These are phyloP conservation scores for Pluvianellus socialis DNA, from an alignment of 2,113 vertebrate genomes.

Conservation along the genomic window DNA sequence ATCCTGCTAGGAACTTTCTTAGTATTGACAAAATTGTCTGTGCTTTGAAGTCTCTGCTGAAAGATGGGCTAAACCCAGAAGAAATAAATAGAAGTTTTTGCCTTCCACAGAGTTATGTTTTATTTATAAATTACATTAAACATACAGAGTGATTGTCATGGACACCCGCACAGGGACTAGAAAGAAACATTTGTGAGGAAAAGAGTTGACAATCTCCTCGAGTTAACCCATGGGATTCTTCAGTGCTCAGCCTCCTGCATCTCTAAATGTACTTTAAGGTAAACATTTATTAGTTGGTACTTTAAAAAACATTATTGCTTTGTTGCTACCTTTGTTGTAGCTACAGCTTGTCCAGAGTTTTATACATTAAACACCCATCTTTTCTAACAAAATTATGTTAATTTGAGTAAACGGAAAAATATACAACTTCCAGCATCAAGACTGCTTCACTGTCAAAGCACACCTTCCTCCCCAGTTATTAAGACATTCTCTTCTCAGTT, in stretches of 20 bases:
- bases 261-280: not conserved
- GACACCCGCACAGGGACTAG: constrained; percentile 47
- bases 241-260: not conserved
- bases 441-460: not conserved
- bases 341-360: not conserved
- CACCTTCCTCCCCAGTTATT: not conserved
- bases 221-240: constrained; percentile 42
- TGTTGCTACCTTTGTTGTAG: not conserved
- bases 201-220: constrained; percentile 49
- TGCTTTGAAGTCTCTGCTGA: constrained; percentile 42
- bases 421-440: not conserved
- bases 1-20: not conserved
- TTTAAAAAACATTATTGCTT: not conserved
- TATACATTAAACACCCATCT: not conserved
- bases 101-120: constrained; percentile 56
- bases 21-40: constrained; percentile 16
- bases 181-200: constrained; percentile 51
- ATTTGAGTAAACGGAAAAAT: not conserved
- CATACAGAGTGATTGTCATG: constrained; percentile 60
- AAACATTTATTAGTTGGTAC: not conserved
- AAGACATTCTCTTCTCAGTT: not conserved
- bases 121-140: constrained; percentile 68
- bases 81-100: constrained; percentile 59
- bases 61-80: constrained; percentile 49
- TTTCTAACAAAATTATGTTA: not conserved